phyloP scores from a whole-genome alignment of 2,113 vertebrate genomes.

The Elephas maximus region DNA sequence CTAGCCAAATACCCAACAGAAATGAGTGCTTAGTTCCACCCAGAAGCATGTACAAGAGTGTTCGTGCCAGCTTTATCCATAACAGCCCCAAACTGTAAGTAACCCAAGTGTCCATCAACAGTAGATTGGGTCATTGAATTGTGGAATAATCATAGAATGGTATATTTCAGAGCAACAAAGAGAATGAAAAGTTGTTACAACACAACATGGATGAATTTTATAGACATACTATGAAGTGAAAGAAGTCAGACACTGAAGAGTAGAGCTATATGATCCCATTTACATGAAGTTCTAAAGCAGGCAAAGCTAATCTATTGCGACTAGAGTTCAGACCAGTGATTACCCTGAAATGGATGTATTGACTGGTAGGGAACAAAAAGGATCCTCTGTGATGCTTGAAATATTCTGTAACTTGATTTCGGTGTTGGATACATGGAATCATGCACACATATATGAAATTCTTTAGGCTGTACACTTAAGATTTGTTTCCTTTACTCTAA shows the following conservation, averaged over 20 bases:
- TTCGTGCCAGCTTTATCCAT: not conserved
- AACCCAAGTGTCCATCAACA: not conserved
- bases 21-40: not conserved
- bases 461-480: not conserved
- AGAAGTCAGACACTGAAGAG: not conserved
- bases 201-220: not conserved
- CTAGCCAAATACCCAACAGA: not conserved
- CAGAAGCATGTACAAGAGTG: not conserved
- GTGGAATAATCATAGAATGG: not conserved
- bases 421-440: not conserved
- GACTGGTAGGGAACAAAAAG: not conserved
- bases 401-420: not conserved
- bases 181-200: not conserved
- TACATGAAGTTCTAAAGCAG: constrained; percentile 2
- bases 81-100: not conserved
- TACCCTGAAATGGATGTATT: not conserved
- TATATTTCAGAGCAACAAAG: not conserved
- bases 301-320: not conserved
- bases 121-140: not conserved
- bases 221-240: not conserved
- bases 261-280: not conserved
- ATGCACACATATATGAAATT: not conserved
- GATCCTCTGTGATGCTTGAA: not conserved
- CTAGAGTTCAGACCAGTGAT: not conserved
- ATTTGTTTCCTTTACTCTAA: not conserved